These are phyloP conservation scores for Hypotaenidia philippensis DNA, from an alignment of 2,797 vertebrate species.

Conservation along the genomic window DNA sequence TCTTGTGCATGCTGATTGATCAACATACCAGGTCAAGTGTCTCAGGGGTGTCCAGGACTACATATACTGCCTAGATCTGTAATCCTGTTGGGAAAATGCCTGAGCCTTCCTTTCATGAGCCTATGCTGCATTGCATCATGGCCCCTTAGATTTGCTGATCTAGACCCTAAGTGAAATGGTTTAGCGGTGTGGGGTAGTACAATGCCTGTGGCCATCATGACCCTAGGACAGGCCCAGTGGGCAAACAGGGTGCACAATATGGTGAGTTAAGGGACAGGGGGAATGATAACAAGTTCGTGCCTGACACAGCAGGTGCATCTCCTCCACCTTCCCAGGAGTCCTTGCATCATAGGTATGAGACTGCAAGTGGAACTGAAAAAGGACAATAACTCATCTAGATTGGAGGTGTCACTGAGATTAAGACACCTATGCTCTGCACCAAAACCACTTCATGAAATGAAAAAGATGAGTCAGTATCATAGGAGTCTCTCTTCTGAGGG, in stretches of 20 bases:
- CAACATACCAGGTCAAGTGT: not conserved
- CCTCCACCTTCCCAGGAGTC: not conserved
- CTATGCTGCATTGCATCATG: not conserved
- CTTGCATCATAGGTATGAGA: not conserved
- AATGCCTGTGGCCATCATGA: not conserved
- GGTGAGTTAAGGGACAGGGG: not conserved
- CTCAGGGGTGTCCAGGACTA: not conserved
- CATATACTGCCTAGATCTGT: not conserved
- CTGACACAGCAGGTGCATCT: not conserved
- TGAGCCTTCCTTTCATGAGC: not conserved
- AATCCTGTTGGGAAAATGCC: not conserved
- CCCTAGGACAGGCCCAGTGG: not conserved
- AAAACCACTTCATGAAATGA: not conserved
- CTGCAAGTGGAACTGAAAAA: not conserved
- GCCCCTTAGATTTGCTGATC: not conserved
- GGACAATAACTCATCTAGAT: not conserved
- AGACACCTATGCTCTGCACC: not conserved
- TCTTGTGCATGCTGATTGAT: not conserved
- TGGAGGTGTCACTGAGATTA: not conserved
- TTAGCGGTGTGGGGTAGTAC: not conserved
- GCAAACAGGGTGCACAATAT: not conserved
- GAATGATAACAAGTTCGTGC: not conserved
- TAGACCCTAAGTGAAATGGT: not conserved
- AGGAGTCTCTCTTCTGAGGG: not conserved
- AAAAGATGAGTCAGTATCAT: not conserved